Conservation (phyloP, 2,797 vertebrate genomes). For the Helarctos malayanus region DNA sequence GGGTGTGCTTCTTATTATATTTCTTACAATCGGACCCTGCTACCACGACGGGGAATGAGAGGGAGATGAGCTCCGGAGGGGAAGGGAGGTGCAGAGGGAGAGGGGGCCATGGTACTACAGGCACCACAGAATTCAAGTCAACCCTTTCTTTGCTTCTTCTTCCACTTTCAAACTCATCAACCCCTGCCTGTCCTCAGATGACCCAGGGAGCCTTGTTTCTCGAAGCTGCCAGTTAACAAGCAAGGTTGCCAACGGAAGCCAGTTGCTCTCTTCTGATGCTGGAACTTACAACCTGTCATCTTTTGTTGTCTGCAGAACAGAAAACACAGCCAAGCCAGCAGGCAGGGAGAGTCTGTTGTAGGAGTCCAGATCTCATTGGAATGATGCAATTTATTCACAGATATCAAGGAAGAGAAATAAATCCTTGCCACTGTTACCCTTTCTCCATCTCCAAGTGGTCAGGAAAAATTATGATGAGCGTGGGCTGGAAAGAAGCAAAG, state of each 20-base stretch:
- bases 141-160: background rate
- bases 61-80: background rate
- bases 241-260: slow-evolving; percentile 78
- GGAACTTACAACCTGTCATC: slow-evolving; percentile 81
- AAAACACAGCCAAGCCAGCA: slow-evolving; percentile 72
- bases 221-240: slow-evolving; percentile 74
- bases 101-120: accelerated
- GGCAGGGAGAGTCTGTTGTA: slow-evolving; percentile 43
- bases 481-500: background rate
- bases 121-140: background rate
- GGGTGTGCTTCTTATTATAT: background rate
- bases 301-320: slow-evolving; percentile 75
- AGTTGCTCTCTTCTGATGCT: slow-evolving; percentile 81
- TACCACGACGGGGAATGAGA: background rate
- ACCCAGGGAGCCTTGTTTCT: slow-evolving; percentile 67
- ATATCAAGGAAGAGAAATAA: slow-evolving; percentile 65
- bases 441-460: background rate
- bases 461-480: background rate
- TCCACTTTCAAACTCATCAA: slow-evolving; percentile 39
- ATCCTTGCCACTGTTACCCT: slow-evolving; percentile 43
- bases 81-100: background rate
- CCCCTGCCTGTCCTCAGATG: slow-evolving; percentile 76
- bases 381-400: slow-evolving; percentile 66
- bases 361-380: slow-evolving; percentile 67
- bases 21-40: background rate